Conservation (phyloP, 2,797 vertebrate genomes). For the Syngnathus rostellatus region DNA sequence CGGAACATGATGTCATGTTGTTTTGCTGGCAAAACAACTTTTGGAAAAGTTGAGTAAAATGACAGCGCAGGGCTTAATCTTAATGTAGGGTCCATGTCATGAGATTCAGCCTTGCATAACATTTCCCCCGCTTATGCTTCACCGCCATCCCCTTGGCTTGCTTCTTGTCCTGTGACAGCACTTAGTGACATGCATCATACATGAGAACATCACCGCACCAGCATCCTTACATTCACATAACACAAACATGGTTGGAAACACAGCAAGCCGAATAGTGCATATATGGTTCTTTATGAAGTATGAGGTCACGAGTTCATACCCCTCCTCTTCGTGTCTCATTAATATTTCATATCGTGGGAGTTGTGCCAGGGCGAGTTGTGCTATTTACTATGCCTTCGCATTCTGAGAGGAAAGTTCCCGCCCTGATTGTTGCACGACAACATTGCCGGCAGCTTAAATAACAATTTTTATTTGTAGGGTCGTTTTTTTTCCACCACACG, state of each 20-base stretch:
- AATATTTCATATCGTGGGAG: constrained; percentile 44
- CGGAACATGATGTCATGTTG: constrained; percentile 14
- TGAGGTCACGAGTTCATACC: constrained; percentile 22
- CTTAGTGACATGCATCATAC: constrained; percentile 42
- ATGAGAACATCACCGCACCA: constrained; percentile 29
- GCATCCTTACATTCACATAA: not conserved
- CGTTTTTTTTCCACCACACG: not conserved
- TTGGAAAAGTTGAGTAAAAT: constrained; percentile 15
- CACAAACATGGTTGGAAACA: constrained; percentile 6
- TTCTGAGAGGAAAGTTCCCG: not conserved
- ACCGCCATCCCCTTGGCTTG: not conserved
- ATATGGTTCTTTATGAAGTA: constrained; percentile 11
- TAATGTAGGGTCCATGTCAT: constrained; percentile 12
- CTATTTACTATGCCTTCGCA: constrained; percentile 22
- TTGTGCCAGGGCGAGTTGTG: constrained; percentile 8
- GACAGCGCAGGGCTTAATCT: constrained; percentile 4
- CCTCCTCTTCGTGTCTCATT: constrained; percentile 31
- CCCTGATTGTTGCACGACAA: not conserved
- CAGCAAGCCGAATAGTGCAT: not conserved
- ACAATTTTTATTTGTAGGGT: not conserved
- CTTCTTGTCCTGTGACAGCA: constrained; percentile 22
- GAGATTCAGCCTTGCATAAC: constrained; percentile 28
- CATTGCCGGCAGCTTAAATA: not conserved
- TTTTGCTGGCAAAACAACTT: constrained; percentile 12
- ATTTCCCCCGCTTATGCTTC: constrained; percentile 21